phyloP scores from a whole-genome alignment of 2,888 invertebrate genomes.

The Drosophila fulvimacula region DNA sequence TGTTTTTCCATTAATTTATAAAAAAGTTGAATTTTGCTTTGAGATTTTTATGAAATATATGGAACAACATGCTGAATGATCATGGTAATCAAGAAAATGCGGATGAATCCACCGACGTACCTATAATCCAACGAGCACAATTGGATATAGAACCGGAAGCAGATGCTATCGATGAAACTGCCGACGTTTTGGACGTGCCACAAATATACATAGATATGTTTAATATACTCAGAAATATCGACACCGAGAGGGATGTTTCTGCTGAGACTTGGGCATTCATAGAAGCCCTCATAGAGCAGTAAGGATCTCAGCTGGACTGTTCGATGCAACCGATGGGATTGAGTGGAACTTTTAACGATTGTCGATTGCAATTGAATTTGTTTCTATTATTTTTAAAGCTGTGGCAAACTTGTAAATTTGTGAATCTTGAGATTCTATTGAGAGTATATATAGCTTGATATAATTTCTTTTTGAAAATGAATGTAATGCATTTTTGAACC shows the following conservation, averaged over 20 bases:
- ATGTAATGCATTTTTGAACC: not conserved
- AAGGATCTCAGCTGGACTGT: not conserved
- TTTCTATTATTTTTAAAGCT: not conserved
- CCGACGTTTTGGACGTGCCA: not conserved
- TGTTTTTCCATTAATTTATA: not conserved
- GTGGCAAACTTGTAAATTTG: not conserved
- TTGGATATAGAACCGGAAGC: not conserved
- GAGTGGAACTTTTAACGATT: too few species aligned
- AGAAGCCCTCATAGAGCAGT: not conserved
- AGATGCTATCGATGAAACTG: slow-evolving; percentile 3
- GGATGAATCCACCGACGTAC: slow-evolving; percentile 5
- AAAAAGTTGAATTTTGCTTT: not conserved
- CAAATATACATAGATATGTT: not conserved
- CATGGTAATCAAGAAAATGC: not conserved
- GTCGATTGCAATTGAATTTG: not conserved
- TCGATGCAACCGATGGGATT: not conserved
- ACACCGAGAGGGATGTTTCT: not conserved
- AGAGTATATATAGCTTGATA: not conserved
- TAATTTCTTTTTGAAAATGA: not conserved
- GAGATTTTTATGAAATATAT: not conserved
- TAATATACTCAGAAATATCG: not conserved
- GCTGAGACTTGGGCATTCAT: not conserved
- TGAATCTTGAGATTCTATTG: not conserved
- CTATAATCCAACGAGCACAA: not conserved
- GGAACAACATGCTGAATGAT: slow-evolving; percentile 2